Base-by-base conservation (phyloP, 2,888 invertebrate genomes). In the Silvanus unidentatus region DNA sequence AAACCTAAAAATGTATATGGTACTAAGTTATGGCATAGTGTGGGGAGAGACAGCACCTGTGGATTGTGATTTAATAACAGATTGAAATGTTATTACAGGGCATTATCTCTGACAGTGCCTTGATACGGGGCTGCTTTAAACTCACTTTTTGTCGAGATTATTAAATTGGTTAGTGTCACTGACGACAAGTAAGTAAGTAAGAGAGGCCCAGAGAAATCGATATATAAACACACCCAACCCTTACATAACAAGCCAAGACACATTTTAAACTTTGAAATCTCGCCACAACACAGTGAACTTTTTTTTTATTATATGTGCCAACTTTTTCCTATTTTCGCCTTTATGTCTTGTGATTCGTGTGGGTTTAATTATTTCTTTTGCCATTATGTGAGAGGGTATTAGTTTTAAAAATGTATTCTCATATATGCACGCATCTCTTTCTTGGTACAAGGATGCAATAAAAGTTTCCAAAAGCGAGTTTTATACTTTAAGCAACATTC, bases 11-110 rank as follows among this genome's bases (percentile, higher is more conserved):
- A 45, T 37, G 37, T 48, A 42, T 39, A 42, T 37, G 38, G 38
- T 32, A 16, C 29, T 36, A 42, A 43, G 12, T 9, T 37, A 37
- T 22, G 8, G 22, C 22, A 22, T 22, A 5, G n/a, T n/a, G n/a
- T n/a, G n/a, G n/a, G 8, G 22, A 8, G 22, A 22, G 39, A 36
- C 43, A 39, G 43, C 57, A 59, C 59, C 57, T 59, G 59, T 58
- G 52, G 59, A 55, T 50, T 49, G 53, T 53, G 53, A 57, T 59
- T 59, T 54, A 57, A 57, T 58, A 59, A 54, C 55, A 57, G 54
- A 58, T 57, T 58, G 56, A 55, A 51, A 53, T 54, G 51, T 55
- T 56, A 58, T 59, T 57, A 54, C 48, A 47, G 42, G 49, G 53
- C 46, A 55, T 55, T 54, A 56, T 53, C 50, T 57, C 50, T 55